phyloP scores from a whole-genome alignment of 2,888 invertebrate species.

The Argyresthia goedartella region DNA sequence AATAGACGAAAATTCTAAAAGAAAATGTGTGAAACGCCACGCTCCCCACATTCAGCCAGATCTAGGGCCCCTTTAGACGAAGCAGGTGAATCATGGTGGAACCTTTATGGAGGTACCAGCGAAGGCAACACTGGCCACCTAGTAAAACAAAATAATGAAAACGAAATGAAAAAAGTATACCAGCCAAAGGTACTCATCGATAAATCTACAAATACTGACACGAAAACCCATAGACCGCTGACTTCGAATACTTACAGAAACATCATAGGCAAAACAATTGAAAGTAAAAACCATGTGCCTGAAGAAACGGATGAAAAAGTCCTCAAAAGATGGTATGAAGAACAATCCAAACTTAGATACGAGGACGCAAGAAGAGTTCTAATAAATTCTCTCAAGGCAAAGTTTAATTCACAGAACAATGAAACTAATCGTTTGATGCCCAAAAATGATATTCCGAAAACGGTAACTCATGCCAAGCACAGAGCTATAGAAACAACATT shows the following conservation, averaged over 20 bases:
- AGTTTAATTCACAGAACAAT: conserved; percentile 25
- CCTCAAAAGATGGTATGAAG: conserved; percentile 51
- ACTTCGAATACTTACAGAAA: conserved; percentile 22
- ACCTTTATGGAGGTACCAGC: conserved; percentile 24
- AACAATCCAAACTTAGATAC: conserved; percentile 39
- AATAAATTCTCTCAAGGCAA: conserved; percentile 58
- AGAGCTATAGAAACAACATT: conserved; percentile 58
- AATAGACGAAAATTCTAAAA: too few relatives aligned
- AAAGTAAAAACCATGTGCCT: conserved; percentile 8
- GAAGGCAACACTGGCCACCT: conserved; percentile 4
- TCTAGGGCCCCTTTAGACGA: conserved; percentile 49
- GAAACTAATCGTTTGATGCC: conserved; percentile 22
- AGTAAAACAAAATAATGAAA: not conserved
- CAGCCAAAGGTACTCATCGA: not conserved
- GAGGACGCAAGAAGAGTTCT: conserved; percentile 49
- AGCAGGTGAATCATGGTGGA: conserved; percentile 42
- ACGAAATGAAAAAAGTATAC: not conserved
- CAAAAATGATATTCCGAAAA: conserved; percentile 1
- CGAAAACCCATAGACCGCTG: conserved; percentile 18
- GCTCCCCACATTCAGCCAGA: conserved; percentile 35
- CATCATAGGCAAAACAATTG: conserved; percentile 13
- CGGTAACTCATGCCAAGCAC: conserved; percentile 16
- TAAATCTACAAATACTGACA: conserved; percentile 9
- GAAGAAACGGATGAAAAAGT: conserved; percentile 35
- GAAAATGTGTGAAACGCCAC: conserved; percentile 9